Evolutionary conservation across 2,888 invertebrate species (phyloP).

Genomic region (Chesias legatella): DNA sequence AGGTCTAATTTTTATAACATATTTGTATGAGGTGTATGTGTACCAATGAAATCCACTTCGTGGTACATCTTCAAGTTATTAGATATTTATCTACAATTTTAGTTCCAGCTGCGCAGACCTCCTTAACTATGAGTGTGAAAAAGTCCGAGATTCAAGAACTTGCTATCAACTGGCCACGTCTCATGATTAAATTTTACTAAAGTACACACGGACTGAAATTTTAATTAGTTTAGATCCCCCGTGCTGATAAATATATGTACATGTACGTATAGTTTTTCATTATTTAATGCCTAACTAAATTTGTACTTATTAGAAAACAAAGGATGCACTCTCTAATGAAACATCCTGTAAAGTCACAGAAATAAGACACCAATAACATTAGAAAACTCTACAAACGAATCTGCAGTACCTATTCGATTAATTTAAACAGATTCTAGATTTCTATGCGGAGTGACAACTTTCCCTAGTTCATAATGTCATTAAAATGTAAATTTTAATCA

Average conservation of each 20-base stretch:
- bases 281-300: constrained; percentile 59
- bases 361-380: no score
- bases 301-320: constrained; percentile 62
- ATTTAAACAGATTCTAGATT: constrained; percentile 11
- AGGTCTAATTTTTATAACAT: constrained; percentile 18
- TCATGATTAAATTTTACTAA: constrained; percentile 4
- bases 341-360: no score
- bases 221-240: constrained; percentile 27
- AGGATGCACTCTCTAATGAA: constrained; percentile 63
- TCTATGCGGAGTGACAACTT: constrained; percentile 23
- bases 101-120: no score
- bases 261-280: constrained; percentile 45
- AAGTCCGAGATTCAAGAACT: neutral
- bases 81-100: no score
- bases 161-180: neutral
- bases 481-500: neutral
- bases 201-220: constrained; percentile 20
- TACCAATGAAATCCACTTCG: no score
- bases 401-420: no score
- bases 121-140: no score
- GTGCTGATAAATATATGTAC: constrained; percentile 25
- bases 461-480: constrained; percentile 5
- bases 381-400: no score
- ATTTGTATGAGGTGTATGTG: no score
- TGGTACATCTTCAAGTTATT: no score